phyloP scores from a whole-genome alignment of 2,113 vertebrate species.

The Lasiurus borealis region DNA sequence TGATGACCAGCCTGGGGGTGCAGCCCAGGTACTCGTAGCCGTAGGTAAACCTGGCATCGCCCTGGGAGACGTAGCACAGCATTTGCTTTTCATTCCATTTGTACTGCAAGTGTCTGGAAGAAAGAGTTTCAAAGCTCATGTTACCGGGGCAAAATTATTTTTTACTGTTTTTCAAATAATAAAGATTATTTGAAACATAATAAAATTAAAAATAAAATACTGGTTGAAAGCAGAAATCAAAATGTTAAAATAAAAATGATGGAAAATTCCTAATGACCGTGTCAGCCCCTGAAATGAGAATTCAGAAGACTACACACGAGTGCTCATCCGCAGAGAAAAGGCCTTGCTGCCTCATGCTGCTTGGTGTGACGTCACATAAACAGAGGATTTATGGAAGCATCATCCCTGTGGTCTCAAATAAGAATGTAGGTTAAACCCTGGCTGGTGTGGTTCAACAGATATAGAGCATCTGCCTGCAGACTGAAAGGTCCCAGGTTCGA shows the following conservation, averaged over 20 bases:
- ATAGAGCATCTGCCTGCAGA: too few relatives aligned
- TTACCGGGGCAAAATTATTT: neutral
- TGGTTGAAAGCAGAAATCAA: neutral
- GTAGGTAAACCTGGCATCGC: constrained; percentile 81
- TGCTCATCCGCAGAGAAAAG: neutral
- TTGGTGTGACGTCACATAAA: neutral
- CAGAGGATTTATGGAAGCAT: neutral
- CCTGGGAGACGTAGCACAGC: constrained; percentile 84
- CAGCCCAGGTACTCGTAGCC: constrained; percentile 88
- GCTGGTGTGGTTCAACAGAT: too few relatives aligned
- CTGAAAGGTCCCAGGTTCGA: too few relatives aligned
- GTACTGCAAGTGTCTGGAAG: constrained; percentile 85
- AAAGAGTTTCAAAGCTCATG: neutral
- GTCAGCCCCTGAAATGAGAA: neutral
- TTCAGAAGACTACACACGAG: neutral
- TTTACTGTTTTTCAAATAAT: neutral
- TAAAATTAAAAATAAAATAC: neutral
- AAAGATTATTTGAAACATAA: neutral
- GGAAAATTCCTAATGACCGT: neutral
- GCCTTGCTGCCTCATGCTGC: neutral
- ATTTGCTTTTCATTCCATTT: constrained; percentile 84
- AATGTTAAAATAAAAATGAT: neutral
- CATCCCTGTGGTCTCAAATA: neutral
- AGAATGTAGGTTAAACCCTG: neutral
- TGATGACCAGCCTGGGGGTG: constrained; percentile 83